phyloP scores from a whole-genome alignment of 2,888 invertebrate species.

The Metopia argyrocephala region DNA sequence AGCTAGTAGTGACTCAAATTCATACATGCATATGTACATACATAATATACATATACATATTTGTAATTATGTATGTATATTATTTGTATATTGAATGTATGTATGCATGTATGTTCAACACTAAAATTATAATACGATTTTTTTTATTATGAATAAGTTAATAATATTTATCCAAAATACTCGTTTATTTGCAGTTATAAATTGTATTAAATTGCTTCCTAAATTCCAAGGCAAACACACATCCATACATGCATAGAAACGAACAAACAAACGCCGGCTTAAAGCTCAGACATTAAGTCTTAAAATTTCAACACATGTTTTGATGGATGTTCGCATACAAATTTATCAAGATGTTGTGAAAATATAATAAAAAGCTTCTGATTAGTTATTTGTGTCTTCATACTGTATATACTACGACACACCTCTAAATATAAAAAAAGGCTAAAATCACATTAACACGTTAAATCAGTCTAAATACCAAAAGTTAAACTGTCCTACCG shows the following conservation, averaged over 20 bases:
- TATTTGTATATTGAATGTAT: no score
- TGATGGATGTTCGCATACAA: background rate
- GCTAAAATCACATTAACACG: background rate
- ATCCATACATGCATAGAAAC: no score
- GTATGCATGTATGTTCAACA: background rate
- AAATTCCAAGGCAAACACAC: conserved; percentile 17
- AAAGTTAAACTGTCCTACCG: background rate
- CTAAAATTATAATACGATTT: background rate
- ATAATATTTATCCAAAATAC: background rate
- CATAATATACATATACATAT: no score
- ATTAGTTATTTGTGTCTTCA: background rate
- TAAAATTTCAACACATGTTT: background rate
- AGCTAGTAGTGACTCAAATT: background rate
- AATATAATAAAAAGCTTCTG: no score
- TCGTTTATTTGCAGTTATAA: conserved; percentile 7
- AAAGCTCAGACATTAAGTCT: no score
- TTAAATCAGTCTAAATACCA: background rate
- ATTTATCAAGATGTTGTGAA: background rate
- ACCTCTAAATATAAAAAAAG: conserved; percentile 2
- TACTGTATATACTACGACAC: conserved; percentile 10
- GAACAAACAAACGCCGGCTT: no score
- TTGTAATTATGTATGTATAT: no score
- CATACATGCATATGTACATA: background rate
- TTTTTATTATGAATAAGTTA: background rate
- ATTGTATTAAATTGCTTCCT: conserved; percentile 29